Conservation (phyloP, 2,797 vertebrate species). For the Micropoecilia bifurca region DNA sequence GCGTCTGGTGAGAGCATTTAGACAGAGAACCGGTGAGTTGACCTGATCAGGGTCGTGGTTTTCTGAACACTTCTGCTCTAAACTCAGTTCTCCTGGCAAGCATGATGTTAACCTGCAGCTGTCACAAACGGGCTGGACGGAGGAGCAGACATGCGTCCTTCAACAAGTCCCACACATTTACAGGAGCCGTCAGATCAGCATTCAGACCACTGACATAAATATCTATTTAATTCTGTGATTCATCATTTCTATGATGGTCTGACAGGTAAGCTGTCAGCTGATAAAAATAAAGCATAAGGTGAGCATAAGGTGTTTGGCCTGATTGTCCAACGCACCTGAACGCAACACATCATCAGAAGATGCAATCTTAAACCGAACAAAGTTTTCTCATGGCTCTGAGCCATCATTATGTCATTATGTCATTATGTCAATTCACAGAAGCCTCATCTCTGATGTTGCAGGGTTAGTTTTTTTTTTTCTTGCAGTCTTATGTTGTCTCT, state of each 20-base stretch:
- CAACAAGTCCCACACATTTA: too few species aligned
- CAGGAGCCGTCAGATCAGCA: too few species aligned
- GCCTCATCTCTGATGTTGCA: neutral
- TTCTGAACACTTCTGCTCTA: neutral
- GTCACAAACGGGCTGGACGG: neutral
- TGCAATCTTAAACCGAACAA: neutral
- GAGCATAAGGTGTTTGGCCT: too few species aligned
- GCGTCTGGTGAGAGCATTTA: neutral
- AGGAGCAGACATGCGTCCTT: too few species aligned
- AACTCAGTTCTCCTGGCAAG: neutral
- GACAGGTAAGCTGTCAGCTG: too few species aligned
- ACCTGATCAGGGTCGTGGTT: neutral
- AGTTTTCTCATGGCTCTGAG: neutral
- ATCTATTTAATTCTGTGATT: neutral
- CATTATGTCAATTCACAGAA: neutral
- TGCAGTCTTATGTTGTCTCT: neutral
- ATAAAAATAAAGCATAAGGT: too few species aligned
- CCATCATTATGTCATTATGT: neutral
- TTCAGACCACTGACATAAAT: neutral
- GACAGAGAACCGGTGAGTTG: neutral
- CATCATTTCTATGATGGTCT: neutral
- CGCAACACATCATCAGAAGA: too few species aligned
- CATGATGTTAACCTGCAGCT: neutral
- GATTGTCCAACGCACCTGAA: too few species aligned
- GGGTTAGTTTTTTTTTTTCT: neutral